These are phyloP conservation scores for Hydraecia micacea DNA, from an alignment of 2,888 invertebrate genomes.

Conservation along the genomic window DNA sequence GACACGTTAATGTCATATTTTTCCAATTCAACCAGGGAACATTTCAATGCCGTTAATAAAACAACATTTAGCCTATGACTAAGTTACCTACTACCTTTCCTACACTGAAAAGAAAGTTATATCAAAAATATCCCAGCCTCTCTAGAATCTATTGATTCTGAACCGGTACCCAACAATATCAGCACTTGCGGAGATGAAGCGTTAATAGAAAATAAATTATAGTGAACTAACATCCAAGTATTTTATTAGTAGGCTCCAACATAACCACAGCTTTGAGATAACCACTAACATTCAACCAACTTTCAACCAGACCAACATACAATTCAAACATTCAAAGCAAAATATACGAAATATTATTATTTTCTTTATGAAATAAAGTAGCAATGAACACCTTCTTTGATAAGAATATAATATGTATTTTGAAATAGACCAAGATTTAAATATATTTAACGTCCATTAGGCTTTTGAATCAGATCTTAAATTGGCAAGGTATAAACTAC, in stretches of 20 bases:
- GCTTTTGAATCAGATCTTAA: conserved; percentile 42
- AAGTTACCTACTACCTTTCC: not conserved
- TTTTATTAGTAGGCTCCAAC: conserved; percentile 68
- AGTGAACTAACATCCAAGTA: conserved; percentile 66
- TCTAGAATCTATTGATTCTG: not conserved
- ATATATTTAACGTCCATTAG: conserved; percentile 35
- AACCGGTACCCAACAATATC: conserved; percentile 19
- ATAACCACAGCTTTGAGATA: conserved; percentile 20
- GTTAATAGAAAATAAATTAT: conserved; percentile 75
- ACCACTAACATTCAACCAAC: conserved; percentile 27
- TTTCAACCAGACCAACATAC: conserved; percentile 8
- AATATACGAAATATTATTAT: conserved; percentile 11
- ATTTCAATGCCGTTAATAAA: not conserved
- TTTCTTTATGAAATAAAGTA: conserved; percentile 16
- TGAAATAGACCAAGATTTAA: conserved; percentile 25
- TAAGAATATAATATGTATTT: conserved; percentile 21
- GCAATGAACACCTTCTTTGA: not conserved
- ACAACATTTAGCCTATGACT: not conserved
- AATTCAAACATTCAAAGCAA: conserved; percentile 4
- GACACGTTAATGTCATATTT: too few relatives aligned
- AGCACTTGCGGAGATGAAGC: conserved; percentile 46
- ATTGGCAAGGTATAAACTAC: conserved; percentile 22
- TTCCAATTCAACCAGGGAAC: not conserved
- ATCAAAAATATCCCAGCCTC: not conserved
- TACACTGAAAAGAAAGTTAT: not conserved